A percentile compares a stretch with the other conserved stretches of the same genome.
Conservation (phyloP, 35 echinoderm and acorn worm species). For the Strongylocentrotus purpuratus region DNA sequence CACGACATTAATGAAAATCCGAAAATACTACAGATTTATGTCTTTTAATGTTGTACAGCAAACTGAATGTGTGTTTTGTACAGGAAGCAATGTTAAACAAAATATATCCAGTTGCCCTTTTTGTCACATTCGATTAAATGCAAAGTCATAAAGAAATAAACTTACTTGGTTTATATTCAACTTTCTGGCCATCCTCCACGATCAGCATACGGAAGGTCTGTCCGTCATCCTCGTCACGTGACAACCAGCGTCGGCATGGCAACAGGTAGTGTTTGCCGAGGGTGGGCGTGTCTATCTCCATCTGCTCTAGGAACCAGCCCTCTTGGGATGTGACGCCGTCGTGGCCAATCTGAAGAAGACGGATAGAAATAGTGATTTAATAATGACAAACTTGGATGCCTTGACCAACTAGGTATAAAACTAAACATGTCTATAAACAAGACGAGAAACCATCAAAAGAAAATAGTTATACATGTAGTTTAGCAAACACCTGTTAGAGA, state of each 20-base stretch:
- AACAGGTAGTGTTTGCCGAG: slow-evolving; percentile 90
- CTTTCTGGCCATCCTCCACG: slow-evolving; percentile 74
- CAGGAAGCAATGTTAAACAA: background rate
- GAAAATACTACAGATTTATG: background rate
- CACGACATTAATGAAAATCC: background rate
- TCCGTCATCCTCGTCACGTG: slow-evolving; percentile 96
- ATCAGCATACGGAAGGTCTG: slow-evolving; percentile 75
- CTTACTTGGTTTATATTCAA: slow-evolving; percentile 92
- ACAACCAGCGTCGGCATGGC: slow-evolving; percentile 95
- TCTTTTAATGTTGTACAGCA: background rate
- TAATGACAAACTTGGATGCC: background rate
- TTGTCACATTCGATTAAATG: background rate
- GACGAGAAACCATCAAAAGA: too few relatives aligned
- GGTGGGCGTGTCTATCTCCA: slow-evolving; percentile 94
- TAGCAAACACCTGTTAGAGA: too few relatives aligned
- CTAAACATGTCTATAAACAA: too few relatives aligned
- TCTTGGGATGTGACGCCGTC: slow-evolving; percentile 91
- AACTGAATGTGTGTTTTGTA: background rate
- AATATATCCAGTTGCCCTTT: background rate
- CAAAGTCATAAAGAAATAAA: background rate
- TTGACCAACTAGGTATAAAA: too few relatives aligned
- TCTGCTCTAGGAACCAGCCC: slow-evolving; percentile 91
- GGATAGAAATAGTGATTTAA: background rate
- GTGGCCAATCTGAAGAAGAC: slow-evolving; percentile 75
- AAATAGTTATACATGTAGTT: too few relatives aligned